Evolutionary conservation across 2,113 vertebrate species (phyloP).

Genomic region (Atrichornis clamosus): DNA sequence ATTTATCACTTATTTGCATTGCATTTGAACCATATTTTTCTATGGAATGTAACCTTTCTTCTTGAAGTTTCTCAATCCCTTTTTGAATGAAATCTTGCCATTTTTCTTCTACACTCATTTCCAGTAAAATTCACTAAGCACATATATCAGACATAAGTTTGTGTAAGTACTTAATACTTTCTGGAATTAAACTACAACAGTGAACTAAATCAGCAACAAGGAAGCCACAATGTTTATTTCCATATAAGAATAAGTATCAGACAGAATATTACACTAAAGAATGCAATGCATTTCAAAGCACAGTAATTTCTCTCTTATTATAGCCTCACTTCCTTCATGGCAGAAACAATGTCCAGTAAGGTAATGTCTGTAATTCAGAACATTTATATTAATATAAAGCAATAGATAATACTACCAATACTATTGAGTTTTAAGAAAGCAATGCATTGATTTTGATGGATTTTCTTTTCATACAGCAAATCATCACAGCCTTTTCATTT

Average conservation of each 20-base stretch:
- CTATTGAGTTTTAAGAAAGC: background rate
- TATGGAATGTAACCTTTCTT: constrained; percentile 2
- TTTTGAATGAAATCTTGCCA: background rate
- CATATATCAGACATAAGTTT: background rate
- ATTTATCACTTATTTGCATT: background rate
- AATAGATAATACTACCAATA: background rate
- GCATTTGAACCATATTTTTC: background rate
- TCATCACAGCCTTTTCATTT: background rate
- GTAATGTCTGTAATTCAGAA: background rate
- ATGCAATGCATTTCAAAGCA: constrained; percentile 2
- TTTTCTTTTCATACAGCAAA: background rate
- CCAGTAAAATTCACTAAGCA: constrained; percentile 7
- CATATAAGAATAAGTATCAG: background rate
- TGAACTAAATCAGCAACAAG: constrained; percentile 1
- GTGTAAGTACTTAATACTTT: background rate
- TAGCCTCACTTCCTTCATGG: background rate
- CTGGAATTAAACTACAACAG: background rate
- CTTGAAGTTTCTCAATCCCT: background rate
- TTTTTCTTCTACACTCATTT: background rate
- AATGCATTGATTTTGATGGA: background rate
- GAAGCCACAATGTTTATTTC: background rate
- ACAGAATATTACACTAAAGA: constrained; percentile 7
- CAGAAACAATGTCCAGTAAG: background rate
- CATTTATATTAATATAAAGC: background rate
- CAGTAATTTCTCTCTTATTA: background rate